A percentile compares a stretch with the other conserved stretches of the same genome.
Evolutionary conservation across 2,797 vertebrate species (phyloP).

Genomic region (Sebastiscus tertius): DNA sequence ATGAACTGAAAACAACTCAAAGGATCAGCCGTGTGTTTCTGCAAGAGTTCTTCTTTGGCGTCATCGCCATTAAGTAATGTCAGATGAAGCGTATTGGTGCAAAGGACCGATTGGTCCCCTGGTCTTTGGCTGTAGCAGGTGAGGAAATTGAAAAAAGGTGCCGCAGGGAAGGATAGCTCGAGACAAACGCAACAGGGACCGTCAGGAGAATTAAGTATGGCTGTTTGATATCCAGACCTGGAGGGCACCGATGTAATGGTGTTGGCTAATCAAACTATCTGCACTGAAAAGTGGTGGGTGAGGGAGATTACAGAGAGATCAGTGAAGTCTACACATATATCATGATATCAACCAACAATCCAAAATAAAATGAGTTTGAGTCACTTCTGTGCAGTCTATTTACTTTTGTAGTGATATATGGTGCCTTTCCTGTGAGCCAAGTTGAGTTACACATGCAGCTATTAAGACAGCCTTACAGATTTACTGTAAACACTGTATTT

Average conservation of each 20-base stretch:
- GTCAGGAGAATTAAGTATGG: constrained; percentile 37
- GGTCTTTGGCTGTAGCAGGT: constrained; percentile 61
- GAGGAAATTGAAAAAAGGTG: constrained; percentile 75
- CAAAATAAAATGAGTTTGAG: neutral
- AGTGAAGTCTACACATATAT: neutral
- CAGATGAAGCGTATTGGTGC: constrained; percentile 71
- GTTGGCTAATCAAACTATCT: constrained; percentile 51
- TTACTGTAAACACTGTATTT: too few relatives aligned
- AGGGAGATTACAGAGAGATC: constrained; percentile 39
- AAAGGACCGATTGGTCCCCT: constrained; percentile 46
- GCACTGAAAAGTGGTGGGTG: neutral
- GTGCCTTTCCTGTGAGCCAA: too few relatives aligned
- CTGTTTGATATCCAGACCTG: constrained; percentile 58
- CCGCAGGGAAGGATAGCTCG: constrained; percentile 23
- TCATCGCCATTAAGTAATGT: constrained; percentile 80
- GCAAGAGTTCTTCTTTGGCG: constrained; percentile 73
- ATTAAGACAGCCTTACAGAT: too few relatives aligned
- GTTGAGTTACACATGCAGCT: too few relatives aligned
- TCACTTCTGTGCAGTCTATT: too few relatives aligned
- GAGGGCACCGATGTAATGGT: constrained; percentile 15
- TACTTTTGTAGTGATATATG: too few relatives aligned
- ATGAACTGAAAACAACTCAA: constrained; percentile 77
- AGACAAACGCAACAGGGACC: constrained; percentile 40
- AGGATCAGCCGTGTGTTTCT: constrained; percentile 73
- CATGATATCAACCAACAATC: too few relatives aligned